Conservation (phyloP, 2,113 vertebrate genomes). For the Microcebus tavaratra region DNA sequence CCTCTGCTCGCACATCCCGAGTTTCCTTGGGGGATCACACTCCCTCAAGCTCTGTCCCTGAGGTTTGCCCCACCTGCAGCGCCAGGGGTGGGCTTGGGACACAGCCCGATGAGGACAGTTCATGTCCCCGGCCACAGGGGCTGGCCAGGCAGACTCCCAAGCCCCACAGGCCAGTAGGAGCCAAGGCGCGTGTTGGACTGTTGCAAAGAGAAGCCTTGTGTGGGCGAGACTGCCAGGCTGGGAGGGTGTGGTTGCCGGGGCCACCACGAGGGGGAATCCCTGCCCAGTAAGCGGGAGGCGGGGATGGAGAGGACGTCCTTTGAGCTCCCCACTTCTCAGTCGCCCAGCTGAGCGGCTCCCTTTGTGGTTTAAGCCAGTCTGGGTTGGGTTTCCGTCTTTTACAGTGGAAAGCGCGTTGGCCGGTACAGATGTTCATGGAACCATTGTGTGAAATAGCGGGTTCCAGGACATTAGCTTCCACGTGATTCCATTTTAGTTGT, state of each 20-base stretch:
- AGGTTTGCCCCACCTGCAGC: neutral
- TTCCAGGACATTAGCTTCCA: neutral
- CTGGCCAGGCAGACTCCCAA: too few relatives aligned
- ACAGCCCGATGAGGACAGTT: too few relatives aligned
- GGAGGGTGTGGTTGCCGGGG: neutral
- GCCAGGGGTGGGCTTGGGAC: neutral
- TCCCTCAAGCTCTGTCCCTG: neutral
- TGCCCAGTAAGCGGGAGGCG: too few relatives aligned
- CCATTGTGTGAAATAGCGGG: neutral
- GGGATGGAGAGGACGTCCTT: neutral
- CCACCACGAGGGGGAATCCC: neutral
- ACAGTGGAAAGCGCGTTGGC: neutral
- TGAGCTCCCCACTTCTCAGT: neutral
- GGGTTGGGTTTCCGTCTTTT: neutral
- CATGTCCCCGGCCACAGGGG: neutral
- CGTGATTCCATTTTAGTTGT: neutral
- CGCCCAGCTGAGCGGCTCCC: neutral
- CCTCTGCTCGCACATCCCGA: neutral
- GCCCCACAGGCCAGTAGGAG: rapidly evolving
- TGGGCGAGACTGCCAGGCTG: too few relatives aligned
- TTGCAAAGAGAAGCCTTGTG: neutral
- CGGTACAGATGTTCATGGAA: neutral
- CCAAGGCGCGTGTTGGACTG: rapidly evolving
- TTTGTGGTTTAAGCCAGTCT: neutral
- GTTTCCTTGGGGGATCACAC: neutral